Conservation (phyloP, 2,797 vertebrate species). For the Hippopotamyrus pictus region DNA sequence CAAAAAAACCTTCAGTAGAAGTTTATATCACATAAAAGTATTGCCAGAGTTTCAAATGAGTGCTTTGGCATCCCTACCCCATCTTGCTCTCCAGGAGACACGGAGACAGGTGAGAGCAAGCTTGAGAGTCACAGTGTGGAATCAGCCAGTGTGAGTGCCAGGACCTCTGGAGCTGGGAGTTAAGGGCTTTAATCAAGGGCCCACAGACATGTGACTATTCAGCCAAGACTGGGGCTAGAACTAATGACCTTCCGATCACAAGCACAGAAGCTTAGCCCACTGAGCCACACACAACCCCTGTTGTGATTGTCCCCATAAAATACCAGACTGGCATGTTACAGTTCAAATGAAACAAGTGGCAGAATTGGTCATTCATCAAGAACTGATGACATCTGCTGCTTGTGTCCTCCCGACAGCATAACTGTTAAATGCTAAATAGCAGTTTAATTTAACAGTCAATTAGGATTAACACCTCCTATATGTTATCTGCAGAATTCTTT, state of each 20-base stretch:
- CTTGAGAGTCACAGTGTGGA: neutral
- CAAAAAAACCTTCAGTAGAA: neutral
- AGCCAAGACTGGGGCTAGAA: neutral
- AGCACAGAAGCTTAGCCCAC: neutral
- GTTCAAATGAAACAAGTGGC: neutral
- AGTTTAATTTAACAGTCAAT: neutral
- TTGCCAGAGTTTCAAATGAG: neutral
- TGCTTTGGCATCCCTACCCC: neutral
- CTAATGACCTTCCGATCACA: neutral
- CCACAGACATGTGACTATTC: neutral
- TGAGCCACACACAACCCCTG: neutral
- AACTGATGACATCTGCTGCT: neutral
- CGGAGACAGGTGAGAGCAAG: neutral
- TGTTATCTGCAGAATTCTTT: neutral
- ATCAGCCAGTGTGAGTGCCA: neutral
- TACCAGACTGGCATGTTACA: neutral
- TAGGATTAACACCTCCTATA: neutral
- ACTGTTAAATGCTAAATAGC: neutral
- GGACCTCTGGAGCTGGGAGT: neutral
- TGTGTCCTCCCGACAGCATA: neutral
- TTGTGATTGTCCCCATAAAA: neutral
- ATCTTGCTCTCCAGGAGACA: neutral
- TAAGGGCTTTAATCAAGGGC: neutral
- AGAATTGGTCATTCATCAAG: neutral
- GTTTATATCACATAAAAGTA: neutral